Base-by-base conservation (phyloP, 2,113 vertebrate genomes). In the Poeciliopsis prolifica region DNA sequence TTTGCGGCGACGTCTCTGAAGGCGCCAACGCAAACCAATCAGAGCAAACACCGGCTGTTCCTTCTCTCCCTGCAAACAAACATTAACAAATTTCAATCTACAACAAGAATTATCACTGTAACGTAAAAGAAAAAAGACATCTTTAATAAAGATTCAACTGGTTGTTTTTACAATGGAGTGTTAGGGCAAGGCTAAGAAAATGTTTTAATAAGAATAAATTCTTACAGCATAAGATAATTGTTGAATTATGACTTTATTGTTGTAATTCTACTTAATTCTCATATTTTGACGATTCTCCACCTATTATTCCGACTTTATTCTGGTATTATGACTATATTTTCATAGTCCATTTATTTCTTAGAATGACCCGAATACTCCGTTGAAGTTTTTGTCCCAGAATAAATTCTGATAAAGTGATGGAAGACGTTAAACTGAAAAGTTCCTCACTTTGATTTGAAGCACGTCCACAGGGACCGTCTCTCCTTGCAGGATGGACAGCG, bases 41-140 rank as follows among this genome's bases (percentile, higher is more conserved):
- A 99, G 82, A 48, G 97, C 97, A 87, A 96, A 99, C 72, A 99
- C 97, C 0, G 98, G 97, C 86, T 97, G 96, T 2, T 99, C 98
- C 76, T 95, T 96, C 84, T 97, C 95, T 64, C 98, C 96, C 98
- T 99, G 80, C 10, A 68, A 28, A 63, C 24, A 82, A 60, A 67
- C 28, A 67, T 7, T 80, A 11, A 75, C 8, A 24, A 10, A 11
- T 24, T 10, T 4, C 29, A 60, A 67, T 26, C 11, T 9, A 29
- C 29, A 19, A 13, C 24, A 24, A 24, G 8, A 58, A 3, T 19
- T 64, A 24, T 71, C 4, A 44, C 9, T 65, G 35, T 48, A 6
- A 58, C 1, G 51, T 10, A 7, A 58, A n/a, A n/a, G 2, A 10
- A 8, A 11, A 10, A 17, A 48, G 17, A 19, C 1, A 5, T 48